These are phyloP conservation scores for Apamea monoglypha DNA, from an alignment of 2,888 invertebrate genomes.

Conservation along the genomic window DNA sequence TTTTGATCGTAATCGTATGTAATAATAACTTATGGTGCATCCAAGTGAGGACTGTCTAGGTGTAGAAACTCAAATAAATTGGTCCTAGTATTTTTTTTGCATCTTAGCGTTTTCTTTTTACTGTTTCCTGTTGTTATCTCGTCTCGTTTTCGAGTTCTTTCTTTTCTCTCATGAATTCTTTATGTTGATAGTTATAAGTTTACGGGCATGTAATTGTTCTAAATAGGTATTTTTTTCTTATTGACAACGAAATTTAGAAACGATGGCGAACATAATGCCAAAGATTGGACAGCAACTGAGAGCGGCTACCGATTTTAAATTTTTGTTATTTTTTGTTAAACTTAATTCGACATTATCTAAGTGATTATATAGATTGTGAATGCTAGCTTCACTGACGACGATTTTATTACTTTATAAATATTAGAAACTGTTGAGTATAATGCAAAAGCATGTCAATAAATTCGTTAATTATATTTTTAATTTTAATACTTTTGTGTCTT, in stretches of 20 bases:
- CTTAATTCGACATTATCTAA: neutral
- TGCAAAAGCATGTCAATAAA: constrained; percentile 3
- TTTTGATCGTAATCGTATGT: constrained; percentile 46
- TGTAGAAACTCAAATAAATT: constrained; percentile 17
- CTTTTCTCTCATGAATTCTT: constrained; percentile 49
- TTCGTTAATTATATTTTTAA: neutral
- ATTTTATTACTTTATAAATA: neutral
- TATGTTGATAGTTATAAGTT: constrained; percentile 48
- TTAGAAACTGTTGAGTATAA: neutral
- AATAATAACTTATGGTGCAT: constrained; percentile 11
- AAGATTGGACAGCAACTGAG: constrained; percentile 73
- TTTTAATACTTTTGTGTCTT: neutral
- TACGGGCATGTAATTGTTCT: constrained; percentile 21
- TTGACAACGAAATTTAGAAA: constrained; percentile 31
- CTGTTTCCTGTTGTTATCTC: constrained; percentile 37
- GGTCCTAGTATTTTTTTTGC: constrained; percentile 43
- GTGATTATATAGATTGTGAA: constrained; percentile 3
- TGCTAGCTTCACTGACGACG: neutral
- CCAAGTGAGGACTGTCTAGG: constrained; percentile 7
- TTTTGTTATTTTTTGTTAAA: constrained; percentile 7
- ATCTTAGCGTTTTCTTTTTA: constrained; percentile 12
- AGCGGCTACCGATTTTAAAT: constrained; percentile 39
- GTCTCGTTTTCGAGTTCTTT: constrained; percentile 53
- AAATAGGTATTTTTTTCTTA: constrained; percentile 7
- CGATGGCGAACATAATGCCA: constrained; percentile 67